Percentiles rank a stretch among this genome's conserved stretches.
Evolutionary conservation across 2,888 invertebrate species (phyloP).

Genomic region (Sepiola atlantica): DNA sequence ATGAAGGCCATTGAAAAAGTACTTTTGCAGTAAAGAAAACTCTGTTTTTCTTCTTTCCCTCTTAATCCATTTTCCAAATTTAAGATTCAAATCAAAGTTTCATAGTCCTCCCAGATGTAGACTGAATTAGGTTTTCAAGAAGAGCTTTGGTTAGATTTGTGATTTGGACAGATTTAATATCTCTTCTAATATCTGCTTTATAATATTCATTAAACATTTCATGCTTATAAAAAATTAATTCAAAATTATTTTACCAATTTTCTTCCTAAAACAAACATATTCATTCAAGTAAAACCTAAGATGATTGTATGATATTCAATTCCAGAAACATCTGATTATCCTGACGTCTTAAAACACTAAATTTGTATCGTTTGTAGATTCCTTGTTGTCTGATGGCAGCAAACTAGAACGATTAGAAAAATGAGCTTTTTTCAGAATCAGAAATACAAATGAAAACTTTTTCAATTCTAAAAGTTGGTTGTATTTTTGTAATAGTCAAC

Average conservation of each 20-base stretch:
- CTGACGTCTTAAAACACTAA: constrained; percentile 32
- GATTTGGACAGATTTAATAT: neutral
- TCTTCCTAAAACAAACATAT: constrained; percentile 21
- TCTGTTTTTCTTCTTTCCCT: neutral
- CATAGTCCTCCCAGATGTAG: constrained; percentile 20
- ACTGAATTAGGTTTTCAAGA: neutral
- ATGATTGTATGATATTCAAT: constrained; percentile 12
- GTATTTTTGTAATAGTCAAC: neutral
- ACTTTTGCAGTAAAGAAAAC: constrained; percentile 11
- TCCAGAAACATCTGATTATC: neutral
- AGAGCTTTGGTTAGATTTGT: constrained; percentile 9
- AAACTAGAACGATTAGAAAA: neutral
- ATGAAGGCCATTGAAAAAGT: constrained; percentile 6
- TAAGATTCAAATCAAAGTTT: neutral
- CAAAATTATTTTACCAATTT: constrained; percentile 32
- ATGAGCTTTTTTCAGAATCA: constrained; percentile 17
- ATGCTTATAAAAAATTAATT: constrained; percentile 24
- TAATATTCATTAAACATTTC: constrained; percentile 32
- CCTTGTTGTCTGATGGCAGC: neutral
- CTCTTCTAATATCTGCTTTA: constrained; percentile 16
- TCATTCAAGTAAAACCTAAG: constrained; percentile 32
- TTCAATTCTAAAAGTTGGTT: neutral
- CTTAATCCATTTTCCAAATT: neutral
- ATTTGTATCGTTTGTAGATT: constrained; percentile 32
- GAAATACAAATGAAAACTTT: neutral